A percentile compares a stretch with the other conserved stretches of the same genome.
These are phyloP conservation scores for Biston stratarius DNA, from an alignment of 2,888 invertebrate species.

Conservation along the genomic window DNA sequence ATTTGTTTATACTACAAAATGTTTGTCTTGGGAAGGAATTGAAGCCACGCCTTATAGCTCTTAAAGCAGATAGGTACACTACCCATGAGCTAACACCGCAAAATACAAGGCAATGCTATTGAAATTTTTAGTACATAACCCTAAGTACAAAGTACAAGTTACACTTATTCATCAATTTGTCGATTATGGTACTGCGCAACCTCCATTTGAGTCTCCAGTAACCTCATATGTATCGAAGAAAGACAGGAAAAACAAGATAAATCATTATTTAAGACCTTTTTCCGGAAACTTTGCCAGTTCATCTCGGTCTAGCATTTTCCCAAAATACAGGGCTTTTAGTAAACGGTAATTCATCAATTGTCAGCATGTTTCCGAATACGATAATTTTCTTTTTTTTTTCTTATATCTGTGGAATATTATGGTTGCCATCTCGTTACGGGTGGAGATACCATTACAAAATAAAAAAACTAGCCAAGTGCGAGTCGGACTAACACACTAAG, in stretches of 20 bases:
- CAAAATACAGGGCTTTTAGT: constrained; percentile 34
- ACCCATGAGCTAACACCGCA: no score
- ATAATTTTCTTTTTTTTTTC: constrained; percentile 21
- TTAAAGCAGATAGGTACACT: no score
- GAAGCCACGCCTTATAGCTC: no score
- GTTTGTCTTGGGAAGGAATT: no score
- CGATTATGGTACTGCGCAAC: neutral
- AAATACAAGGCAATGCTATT: no score
- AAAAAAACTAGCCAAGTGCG: no score
- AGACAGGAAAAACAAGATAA: constrained; percentile 30
- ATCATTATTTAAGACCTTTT: constrained; percentile 35
- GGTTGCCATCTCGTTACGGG: neutral
- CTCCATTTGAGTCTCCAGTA: neutral
- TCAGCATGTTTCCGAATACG: constrained; percentile 32
- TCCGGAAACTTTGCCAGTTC: constrained; percentile 30
- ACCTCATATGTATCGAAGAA: constrained; percentile 1
- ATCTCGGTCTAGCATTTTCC: constrained; percentile 29
- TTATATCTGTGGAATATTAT: neutral
- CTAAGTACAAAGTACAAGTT: no score
- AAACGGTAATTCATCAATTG: constrained; percentile 46
- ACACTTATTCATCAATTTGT: neutral
- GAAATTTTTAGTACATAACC: no score
- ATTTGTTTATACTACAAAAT: no score
- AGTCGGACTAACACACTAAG: no score
- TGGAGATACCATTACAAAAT: no score